Conservation (phyloP, 2,888 invertebrate species). For the Callinectes sapidus region DNA sequence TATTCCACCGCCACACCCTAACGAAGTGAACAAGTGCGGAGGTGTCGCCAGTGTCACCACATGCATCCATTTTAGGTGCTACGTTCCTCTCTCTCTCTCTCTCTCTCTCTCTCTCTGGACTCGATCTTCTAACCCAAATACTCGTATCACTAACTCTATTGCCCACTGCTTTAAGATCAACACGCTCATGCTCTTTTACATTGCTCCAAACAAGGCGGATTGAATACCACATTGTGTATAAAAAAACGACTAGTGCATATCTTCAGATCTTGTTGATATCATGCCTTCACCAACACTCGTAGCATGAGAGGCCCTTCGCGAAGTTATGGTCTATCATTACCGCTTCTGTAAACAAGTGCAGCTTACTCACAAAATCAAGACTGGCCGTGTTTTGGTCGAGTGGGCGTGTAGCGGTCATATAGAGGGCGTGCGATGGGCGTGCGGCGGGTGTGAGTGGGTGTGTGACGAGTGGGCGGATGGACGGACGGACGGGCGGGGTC, state of each 20-base stretch:
- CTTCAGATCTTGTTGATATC: too few species aligned
- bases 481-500: background rate
- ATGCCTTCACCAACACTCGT: background rate
- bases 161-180: background rate
- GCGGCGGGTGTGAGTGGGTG: background rate
- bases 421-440: background rate
- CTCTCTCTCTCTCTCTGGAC: background rate
- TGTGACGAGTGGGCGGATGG: background rate
- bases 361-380: background rate
- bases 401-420: background rate
- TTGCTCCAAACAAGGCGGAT: background rate
- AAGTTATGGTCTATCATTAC: background rate
- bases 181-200: background rate
- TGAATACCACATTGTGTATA: background rate
- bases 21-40: background rate
- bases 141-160: background rate
- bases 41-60: background rate
- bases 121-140: background rate
- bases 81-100: background rate
- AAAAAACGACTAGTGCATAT: background rate
- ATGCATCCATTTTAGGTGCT: background rate
- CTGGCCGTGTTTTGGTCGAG: background rate
- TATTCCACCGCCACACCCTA: background rate
- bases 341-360: slow-evolving; percentile 12
- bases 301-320: background rate